These are phyloP conservation scores for Zingel zingel DNA, from an alignment of 2,113 vertebrate genomes.

Conservation along the genomic window DNA sequence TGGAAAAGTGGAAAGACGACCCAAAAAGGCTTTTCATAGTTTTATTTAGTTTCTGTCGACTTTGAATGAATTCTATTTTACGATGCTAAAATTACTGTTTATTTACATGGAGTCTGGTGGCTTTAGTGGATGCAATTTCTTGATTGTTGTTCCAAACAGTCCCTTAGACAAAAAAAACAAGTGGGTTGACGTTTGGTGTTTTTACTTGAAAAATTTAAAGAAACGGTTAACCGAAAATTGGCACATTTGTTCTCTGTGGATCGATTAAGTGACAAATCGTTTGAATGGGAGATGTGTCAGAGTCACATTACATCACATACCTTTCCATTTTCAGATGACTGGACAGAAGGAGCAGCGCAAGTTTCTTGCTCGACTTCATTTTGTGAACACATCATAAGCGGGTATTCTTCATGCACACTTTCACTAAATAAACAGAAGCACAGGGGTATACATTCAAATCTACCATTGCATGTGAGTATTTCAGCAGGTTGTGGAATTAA, in stretches of 20 bases:
- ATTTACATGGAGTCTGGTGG: too few relatives aligned
- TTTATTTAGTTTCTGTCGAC: too few relatives aligned
- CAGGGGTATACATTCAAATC: background rate
- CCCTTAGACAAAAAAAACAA: too few relatives aligned
- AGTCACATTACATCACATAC: slow-evolving; percentile 14
- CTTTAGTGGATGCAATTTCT: too few relatives aligned
- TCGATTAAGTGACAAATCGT: too few relatives aligned
- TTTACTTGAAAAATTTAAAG: background rate
- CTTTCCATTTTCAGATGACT: background rate
- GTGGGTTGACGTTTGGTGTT: background rate
- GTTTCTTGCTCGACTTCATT: background rate
- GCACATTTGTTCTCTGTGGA: background rate
- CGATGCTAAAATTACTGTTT: too few relatives aligned
- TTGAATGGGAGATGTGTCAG: background rate
- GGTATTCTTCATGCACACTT: background rate
- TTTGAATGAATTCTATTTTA: too few relatives aligned
- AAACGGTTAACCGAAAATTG: background rate
- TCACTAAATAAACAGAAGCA: background rate
- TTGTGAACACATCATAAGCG: slow-evolving; percentile 5
- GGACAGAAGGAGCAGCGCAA: background rate
- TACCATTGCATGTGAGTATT: background rate
- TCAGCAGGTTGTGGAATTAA: background rate
- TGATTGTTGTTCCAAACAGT: too few relatives aligned
- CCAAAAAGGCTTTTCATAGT: too few relatives aligned
- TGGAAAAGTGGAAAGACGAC: too few relatives aligned